Evolutionary conservation across 2,113 vertebrate genomes (phyloP).

Genomic region (Sylvietta virens): DNA sequence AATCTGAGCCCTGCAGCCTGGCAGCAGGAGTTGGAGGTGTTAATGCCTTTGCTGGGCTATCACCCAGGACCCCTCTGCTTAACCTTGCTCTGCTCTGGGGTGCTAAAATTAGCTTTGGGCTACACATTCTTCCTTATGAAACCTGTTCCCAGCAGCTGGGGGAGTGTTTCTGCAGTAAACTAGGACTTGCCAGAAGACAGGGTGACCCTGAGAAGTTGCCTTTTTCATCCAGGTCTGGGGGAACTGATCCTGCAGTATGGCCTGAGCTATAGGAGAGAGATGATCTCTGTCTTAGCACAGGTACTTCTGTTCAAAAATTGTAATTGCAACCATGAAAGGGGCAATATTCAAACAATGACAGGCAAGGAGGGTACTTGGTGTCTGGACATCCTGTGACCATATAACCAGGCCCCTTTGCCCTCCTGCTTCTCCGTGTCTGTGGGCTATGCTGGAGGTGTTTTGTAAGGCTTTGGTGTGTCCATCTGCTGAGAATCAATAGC

Average conservation of each 20-base stretch:
- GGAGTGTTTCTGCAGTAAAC: neutral
- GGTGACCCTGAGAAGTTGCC: neutral
- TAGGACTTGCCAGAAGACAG: neutral
- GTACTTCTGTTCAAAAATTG: neutral
- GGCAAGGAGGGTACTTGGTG: neutral
- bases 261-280: neutral
- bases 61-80: neutral
- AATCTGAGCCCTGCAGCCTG: neutral
- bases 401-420: neutral
- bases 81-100: neutral
- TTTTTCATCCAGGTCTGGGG: neutral
- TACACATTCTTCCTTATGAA: neutral
- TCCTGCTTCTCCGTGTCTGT: accelerated
- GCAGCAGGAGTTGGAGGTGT: neutral
- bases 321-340: neutral
- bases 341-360: neutral
- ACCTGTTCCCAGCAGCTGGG: neutral
- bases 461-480: neutral
- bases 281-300: neutral
- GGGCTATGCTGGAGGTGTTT: neutral
- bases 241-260: neutral
- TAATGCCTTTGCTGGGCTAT: neutral
- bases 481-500: neutral
- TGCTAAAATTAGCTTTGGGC: slow-evolving; percentile 41
- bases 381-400: neutral